Evolutionary conservation across 2,797 vertebrate genomes (phyloP).

Genomic region (Leontocebus nigricollis): DNA sequence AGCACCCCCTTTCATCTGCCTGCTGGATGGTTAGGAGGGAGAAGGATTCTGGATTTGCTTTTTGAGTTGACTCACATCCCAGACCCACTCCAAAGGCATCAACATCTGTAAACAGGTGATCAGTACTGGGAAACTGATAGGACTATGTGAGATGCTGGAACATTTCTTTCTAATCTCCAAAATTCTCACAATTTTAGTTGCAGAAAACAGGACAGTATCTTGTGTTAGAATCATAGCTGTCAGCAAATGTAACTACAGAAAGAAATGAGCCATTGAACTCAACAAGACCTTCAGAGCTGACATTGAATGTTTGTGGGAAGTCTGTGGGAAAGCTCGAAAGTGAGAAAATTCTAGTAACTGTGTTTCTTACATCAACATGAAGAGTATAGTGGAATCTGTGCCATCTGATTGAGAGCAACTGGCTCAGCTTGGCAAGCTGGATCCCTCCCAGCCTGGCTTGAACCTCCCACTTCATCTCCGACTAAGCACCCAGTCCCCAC

Average conservation of each 20-base stretch:
- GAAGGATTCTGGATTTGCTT: background rate
- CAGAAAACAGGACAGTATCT: background rate
- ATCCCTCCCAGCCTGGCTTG: background rate
- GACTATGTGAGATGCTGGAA: background rate
- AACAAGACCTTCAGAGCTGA: background rate
- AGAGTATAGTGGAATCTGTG: background rate
- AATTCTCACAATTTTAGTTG: background rate
- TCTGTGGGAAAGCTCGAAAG: background rate
- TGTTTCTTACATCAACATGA: background rate
- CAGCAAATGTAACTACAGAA: fast-evolving
- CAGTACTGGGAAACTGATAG: fast-evolving
- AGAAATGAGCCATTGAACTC: fast-evolving
- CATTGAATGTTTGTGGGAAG: fast-evolving
- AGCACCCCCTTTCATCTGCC: background rate
- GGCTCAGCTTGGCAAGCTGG: background rate
- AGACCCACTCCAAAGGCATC: background rate
- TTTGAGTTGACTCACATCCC: background rate
- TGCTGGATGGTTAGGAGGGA: background rate
- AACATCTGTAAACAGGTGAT: background rate
- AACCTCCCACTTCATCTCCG: fast-evolving
- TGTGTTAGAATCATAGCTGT: background rate
- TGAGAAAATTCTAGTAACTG: background rate
- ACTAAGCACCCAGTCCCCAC: fast-evolving
- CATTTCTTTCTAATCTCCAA: background rate
- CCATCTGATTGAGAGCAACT: fast-evolving